A percentile compares a stretch with the other conserved stretches of the same genome.
Evolutionary conservation across 2,888 invertebrate species (phyloP).

Genomic region (Perizoma affinitatum): DNA sequence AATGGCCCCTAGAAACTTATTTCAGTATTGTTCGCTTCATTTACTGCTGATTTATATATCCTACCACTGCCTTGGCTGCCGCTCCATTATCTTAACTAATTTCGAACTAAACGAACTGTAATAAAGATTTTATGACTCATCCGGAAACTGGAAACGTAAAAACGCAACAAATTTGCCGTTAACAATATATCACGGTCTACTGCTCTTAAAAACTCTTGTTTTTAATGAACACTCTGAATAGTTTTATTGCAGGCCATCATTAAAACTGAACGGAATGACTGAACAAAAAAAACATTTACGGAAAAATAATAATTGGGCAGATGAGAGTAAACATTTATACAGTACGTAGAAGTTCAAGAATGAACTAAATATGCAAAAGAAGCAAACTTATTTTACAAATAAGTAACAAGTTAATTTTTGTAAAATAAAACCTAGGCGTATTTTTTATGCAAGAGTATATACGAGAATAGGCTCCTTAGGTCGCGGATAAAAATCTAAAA

Average conservation of each 20-base stretch:
- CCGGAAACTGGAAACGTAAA: slow-evolving; percentile 34
- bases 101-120: slow-evolving; percentile 36
- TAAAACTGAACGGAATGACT: slow-evolving; percentile 30
- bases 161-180: slow-evolving; percentile 31
- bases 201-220: slow-evolving; percentile 34
- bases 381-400: too few species aligned
- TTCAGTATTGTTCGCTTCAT: slow-evolving; percentile 12
- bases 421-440: too few species aligned
- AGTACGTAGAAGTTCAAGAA: too few species aligned
- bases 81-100: slow-evolving; percentile 36
- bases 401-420: too few species aligned
- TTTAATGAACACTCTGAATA: slow-evolving; percentile 56
- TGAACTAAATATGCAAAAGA: too few species aligned
- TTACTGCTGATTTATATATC: slow-evolving; percentile 34
- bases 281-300: slow-evolving; percentile 2
- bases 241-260: slow-evolving; percentile 56
- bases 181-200: slow-evolving; percentile 32
- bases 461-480: too few species aligned
- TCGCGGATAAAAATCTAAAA: too few species aligned
- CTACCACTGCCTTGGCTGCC: slow-evolving; percentile 28
- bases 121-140: slow-evolving; percentile 44
- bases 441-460: too few species aligned
- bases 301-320: slow-evolving; percentile 1
- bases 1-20: background rate
- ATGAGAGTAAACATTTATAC: background rate